These are phyloP conservation scores for Mastomys natalensis DNA, from an alignment of 2,113 vertebrate genomes.

Conservation along the genomic window DNA sequence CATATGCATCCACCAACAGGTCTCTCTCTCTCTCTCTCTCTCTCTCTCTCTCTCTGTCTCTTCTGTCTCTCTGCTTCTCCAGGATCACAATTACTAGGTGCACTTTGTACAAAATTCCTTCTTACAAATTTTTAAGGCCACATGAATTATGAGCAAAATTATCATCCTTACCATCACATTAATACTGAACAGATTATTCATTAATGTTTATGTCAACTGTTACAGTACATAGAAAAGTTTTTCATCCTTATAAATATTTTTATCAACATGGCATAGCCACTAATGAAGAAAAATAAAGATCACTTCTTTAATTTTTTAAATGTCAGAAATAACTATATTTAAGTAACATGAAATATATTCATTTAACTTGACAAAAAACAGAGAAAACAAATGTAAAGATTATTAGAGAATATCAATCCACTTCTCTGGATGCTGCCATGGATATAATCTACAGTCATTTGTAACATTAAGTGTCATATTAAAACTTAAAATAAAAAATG, in stretches of 20 bases:
- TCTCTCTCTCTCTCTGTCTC: no score
- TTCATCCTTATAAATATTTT: background rate
- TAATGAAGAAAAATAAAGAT: conserved; percentile 3
- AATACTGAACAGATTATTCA: background rate
- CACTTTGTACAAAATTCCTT: conserved; percentile 10
- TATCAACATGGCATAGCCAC: background rate
- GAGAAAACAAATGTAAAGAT: conserved; percentile 47
- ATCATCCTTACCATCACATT: background rate
- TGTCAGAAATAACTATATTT: conserved; percentile 37
- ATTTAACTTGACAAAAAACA: conserved; percentile 51
- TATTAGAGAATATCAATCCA: conserved; percentile 40
- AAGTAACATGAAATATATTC: conserved; percentile 46
- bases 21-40: no score
- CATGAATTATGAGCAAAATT: conserved; percentile 52
- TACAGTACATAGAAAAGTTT: background rate
- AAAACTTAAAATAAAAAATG: conserved; percentile 56
- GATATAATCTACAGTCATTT: conserved; percentile 61
- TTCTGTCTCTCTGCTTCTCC: background rate
- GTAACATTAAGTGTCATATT: conserved; percentile 65
- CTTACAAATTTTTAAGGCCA: conserved; percentile 8
- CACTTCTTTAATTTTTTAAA: conserved; percentile 3
- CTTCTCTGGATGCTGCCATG: background rate
- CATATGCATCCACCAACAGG: background rate
- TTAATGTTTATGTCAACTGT: conserved; percentile 26
- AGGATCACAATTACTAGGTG: background rate